Evolutionary conservation across 2,888 invertebrate genomes (phyloP), one percentile per base, ranked within the genome.

Genomic region (Hylaea fasciaria): DNA sequence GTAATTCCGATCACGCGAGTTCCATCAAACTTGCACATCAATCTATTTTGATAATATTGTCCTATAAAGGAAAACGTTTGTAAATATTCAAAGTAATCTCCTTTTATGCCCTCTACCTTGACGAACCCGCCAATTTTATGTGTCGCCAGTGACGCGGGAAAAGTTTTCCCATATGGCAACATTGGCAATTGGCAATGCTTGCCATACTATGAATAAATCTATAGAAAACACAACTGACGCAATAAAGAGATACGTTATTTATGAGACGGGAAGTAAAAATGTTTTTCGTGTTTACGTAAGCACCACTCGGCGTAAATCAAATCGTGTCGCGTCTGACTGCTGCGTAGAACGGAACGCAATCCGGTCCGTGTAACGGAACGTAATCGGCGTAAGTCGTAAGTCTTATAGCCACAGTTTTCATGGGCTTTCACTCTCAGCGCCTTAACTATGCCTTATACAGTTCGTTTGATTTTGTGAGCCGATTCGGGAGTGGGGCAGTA

Each of bases 191-290:
- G 55, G 41, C 50, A 59, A 59, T 29, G 44, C 58, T 62, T 65
- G 50, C 65, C 68, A 65, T 70, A 63, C 72, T 74, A 80, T 80
- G 78, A 78, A 80, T 79, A 79, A 79, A 80, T 78, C 76, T 72
- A 73, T 73, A 73, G 70, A 66, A 64, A 73, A 73, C 71, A 71
- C 66, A 70, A 70, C 61, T 58, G 65, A 57, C 64, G 72, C 71
- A 73, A 77, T 77, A 80, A 77, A 77, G 73, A 77, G 61, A 78
- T 74, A 74, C 64, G 69, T 74, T 76, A 76, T 77, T 79, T 80
- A 80, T 76, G 74, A 71, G 57, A 54, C 51, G 48, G 53, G 69
- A 71, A 70, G 73, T 77, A 79, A 78, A 78, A 76, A 78, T 80
- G 73, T 75, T 78, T 76, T 75, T 72, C 77, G 67, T 78, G 78